phyloP scores from a whole-genome alignment of 2,113 vertebrate genomes.

The Anolis sagrei region DNA sequence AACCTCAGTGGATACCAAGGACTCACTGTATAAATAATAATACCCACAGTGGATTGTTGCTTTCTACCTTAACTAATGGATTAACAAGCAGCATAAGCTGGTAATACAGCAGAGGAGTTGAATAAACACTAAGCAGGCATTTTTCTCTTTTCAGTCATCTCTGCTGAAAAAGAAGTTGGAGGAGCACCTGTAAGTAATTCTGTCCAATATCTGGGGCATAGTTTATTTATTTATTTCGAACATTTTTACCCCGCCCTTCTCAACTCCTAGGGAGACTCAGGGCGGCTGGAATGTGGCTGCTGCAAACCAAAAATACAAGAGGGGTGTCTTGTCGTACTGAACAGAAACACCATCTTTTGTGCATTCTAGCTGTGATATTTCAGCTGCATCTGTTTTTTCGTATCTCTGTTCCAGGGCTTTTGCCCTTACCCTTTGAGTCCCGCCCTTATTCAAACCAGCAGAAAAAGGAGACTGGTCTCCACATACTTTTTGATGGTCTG shows the following conservation, averaged over 20 bases:
- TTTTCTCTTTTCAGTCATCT: conserved; percentile 75
- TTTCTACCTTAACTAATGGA: neutral
- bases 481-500: neutral
- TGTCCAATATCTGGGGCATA: neutral
- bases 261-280: too few relatives aligned
- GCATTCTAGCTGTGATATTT: neutral
- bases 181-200: conserved; percentile 89
- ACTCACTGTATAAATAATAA: neutral
- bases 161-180: conserved; percentile 89
- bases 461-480: neutral
- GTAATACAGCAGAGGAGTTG: neutral
- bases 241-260: too few relatives aligned
- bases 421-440: neutral
- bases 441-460: too few relatives aligned
- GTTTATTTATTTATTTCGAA: too few relatives aligned
- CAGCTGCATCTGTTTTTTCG: neutral
- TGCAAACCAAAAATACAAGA: neutral
- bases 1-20: too few relatives aligned
- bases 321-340: neutral
- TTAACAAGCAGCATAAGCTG: neutral
- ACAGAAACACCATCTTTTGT: neutral
- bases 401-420: too few relatives aligned
- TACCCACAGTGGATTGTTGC: neutral
- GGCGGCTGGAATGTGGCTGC: neutral
- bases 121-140: neutral